Evolutionary conservation across 1,140 invertebrate genomes (phyloP), one percentile per base, ranked within the genome.

Genomic region (Phocides pigmalion): DNA sequence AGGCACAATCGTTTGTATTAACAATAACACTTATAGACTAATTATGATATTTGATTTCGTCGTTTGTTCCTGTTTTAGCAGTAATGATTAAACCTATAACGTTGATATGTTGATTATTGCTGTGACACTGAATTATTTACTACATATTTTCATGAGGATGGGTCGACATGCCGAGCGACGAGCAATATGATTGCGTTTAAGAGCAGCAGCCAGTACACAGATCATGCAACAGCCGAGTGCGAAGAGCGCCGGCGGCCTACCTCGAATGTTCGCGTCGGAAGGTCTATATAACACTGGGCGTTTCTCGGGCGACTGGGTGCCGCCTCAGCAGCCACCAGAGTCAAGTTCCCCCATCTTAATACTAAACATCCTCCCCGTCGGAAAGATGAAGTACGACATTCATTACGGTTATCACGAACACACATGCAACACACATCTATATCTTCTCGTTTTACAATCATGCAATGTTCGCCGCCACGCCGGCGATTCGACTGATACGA

Each of bases 391-490:
- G 87, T 89, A 89, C 87, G 89, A 91, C 87, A 89, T 82, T 69
- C 73, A 90, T 80, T 74, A 83, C 76, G 67, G 78, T 79, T 76
- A 77, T 75, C 75, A 86, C 82, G 70, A 79, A 90, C 82, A 90
- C 89, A 89, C 89, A 91, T 91, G 89, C 89, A 91, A 91, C 89
- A 89, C 87, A 89, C 89, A 84, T 84, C 83, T 88, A 91, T 83
- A 42, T 76, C 81, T 71, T 81, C 76, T 76, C 66, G 70, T 70
- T 86, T 78, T 75, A 89, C 84, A 86, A 84, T 85, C 88, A 90
- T 90, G 88, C 88, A 89, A 81, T 77, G 68, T 78, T 66, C 58
- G 69, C 74, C 70, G 51, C 67, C 68, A 68, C 68, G 64, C 54
- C 61, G 64, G 67, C 71, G 64, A 58, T 66, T 59, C 47, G 25